A percentile compares a stretch with the other conserved stretches of the same genome.
These are phyloP conservation scores for Adoxophyes honmai DNA, from an alignment of 1,140 invertebrate species.

Conservation along the genomic window DNA sequence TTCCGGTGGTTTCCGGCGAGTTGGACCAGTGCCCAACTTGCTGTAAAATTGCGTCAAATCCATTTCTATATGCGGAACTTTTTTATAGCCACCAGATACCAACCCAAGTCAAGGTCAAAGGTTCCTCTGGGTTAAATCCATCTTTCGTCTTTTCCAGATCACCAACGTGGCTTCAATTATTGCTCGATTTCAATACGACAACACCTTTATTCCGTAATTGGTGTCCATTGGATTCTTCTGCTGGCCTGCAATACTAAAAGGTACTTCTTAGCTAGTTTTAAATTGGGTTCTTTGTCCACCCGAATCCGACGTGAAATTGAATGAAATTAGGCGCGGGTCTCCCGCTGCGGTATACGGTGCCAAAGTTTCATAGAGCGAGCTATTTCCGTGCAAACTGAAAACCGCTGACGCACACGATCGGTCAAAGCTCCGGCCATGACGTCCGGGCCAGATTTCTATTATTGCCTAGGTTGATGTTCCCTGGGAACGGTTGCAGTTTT, in stretches of 20 bases:
- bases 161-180: neutral
- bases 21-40: constrained; percentile 46
- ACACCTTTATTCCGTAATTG: neutral
- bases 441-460: constrained; percentile 26
- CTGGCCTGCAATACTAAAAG: neutral
- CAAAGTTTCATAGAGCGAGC: constrained; percentile 44
- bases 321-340: constrained; percentile 38
- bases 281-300: constrained; percentile 19
- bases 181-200: neutral
- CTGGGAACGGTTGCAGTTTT: constrained; percentile 15
- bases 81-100: constrained; percentile 14
- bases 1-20: constrained; percentile 26
- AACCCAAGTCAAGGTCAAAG: no score
- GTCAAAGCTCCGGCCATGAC: constrained; percentile 40
- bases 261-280: neutral
- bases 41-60: constrained; percentile 49
- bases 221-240: neutral
- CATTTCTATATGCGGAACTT: constrained; percentile 34
- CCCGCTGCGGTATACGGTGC: constrained; percentile 44
- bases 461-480: constrained; percentile 21
- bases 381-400: constrained; percentile 45
- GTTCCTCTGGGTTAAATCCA: neutral
- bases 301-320: constrained; percentile 21
- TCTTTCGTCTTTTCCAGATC: neutral
- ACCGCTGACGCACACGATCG: constrained; percentile 39